phyloP scores from a whole-genome alignment of 2,113 vertebrate genomes.

The Chrysochloris asiatica region DNA sequence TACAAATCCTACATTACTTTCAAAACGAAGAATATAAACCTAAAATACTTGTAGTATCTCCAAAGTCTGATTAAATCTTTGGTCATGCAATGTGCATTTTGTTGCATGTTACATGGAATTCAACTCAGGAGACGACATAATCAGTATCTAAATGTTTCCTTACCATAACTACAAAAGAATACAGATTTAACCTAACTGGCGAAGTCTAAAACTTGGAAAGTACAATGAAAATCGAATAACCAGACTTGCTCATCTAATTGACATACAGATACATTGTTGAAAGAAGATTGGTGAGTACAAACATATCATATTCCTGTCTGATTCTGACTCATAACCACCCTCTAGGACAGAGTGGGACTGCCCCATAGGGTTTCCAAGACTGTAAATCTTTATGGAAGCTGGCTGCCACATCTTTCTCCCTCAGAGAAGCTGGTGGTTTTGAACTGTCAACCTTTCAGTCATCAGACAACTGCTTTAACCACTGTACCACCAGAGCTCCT shows the following conservation, averaged over 20 bases:
- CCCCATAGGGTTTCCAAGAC: too few relatives aligned
- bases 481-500: too few relatives aligned
- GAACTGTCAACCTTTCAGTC: too few relatives aligned
- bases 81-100: not conserved
- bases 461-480: too few relatives aligned
- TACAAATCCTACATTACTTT: too few relatives aligned
- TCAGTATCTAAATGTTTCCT: not conserved
- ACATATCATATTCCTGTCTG: too few relatives aligned
- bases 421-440: too few relatives aligned
- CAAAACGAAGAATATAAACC: not conserved
- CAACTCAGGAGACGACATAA: not conserved
- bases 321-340: too few relatives aligned
- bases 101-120: not conserved
- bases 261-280: not conserved
- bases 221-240: not conserved
- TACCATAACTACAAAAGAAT: not conserved
- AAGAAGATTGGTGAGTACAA: not conserved
- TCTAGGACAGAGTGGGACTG: too few relatives aligned
- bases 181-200: not conserved
- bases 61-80: not conserved
- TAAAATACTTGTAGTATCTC: not conserved
- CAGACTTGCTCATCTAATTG: not conserved
- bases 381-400: too few relatives aligned
- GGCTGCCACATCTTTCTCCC: too few relatives aligned
- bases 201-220: constrained; percentile 26